A percentile compares a stretch with the other conserved stretches of the same genome.
phyloP scores from a whole-genome alignment of 2,797 vertebrate genomes.

The Calcarius lapponicus region DNA sequence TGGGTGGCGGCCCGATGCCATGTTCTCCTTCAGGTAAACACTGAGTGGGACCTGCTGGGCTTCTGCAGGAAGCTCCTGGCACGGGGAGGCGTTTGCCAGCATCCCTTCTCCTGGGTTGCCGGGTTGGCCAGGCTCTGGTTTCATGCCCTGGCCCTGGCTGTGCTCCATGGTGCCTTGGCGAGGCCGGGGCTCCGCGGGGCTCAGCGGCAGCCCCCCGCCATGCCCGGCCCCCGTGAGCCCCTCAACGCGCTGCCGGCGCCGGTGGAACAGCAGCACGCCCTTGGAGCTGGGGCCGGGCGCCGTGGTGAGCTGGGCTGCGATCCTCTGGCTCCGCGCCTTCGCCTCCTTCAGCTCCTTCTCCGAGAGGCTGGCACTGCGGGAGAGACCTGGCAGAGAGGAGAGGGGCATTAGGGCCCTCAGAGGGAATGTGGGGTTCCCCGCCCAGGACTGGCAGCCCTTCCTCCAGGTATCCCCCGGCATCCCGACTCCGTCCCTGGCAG shows the following conservation, averaged over 20 bases:
- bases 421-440: background rate
- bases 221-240: conserved; percentile 83
- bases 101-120: conserved; percentile 33
- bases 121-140: background rate
- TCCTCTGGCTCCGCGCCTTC: conserved; percentile 87
- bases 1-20: conserved; percentile 58
- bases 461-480: background rate
- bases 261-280: conserved; percentile 93
- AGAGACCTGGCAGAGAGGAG: conserved; percentile 77
- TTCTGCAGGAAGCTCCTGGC: background rate
- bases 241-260: conserved; percentile 89
- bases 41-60: conserved; percentile 67
- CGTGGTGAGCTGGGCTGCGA: conserved; percentile 91
- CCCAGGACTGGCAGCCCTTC: background rate
- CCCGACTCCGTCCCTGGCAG: background rate
- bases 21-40: conserved; percentile 77
- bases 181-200: background rate
- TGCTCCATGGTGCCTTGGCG: conserved; percentile 9
- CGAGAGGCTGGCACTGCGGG: conserved; percentile 88
- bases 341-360: conserved; percentile 95
- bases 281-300: conserved; percentile 88
- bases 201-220: conserved; percentile 77
- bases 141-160: background rate
- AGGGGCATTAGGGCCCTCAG: background rate
- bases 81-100: conserved; percentile 30